Base-by-base conservation (phyloP, 2,888 invertebrate genomes). In the Pegoplata infirma region DNA sequence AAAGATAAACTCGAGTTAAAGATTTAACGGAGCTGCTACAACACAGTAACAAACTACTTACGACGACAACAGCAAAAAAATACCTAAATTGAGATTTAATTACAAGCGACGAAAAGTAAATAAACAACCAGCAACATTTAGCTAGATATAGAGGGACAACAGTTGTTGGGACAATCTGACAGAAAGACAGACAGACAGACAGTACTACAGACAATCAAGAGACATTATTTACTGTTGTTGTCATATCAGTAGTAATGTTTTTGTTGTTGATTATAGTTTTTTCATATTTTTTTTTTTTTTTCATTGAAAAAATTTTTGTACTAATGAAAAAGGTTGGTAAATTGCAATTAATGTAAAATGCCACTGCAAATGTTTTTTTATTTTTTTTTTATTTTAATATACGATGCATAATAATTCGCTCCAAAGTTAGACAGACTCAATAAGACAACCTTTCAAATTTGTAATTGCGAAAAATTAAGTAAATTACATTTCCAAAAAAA, bases 41-140 rank as follows among this genome's bases (percentile, higher is more conserved):
- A 36, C 49, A 4, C 1, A 40, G 5, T 40, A 5, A 7, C 36
- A 40, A 32, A 40, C 3, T n/a, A 40, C 12, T n/a, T n/a, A n/a
- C n/a, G n/a, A 40, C 36, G 3, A 40, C 36, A 40, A 40, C 36
- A 40, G n/a, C 12, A 59, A 49, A 78, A 79, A 75, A 71, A 71
- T 23, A 14, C 68, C 75, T 67, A 75, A 79, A 79, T 79, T 75
- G 79, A 75, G 75, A 75, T 79, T 79, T 79, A 79, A 79, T 79
- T 79, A 79, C 79, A 72, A 79, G 25, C 66, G 59, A 44, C 59
- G 51, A 16, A 58, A 68, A 68, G 2, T 19, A 6, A 23, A 44
- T 23, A 28, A 21, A 58, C 40, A 40, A 4, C n/a, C n/a, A n/a
- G n/a, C 51, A 6, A 17, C 47, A 47, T 2, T 3, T 7, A 47